Evolutionary conservation across 2,888 invertebrate genomes (phyloP).

Genomic region (Pristionchus japonicus): DNA sequence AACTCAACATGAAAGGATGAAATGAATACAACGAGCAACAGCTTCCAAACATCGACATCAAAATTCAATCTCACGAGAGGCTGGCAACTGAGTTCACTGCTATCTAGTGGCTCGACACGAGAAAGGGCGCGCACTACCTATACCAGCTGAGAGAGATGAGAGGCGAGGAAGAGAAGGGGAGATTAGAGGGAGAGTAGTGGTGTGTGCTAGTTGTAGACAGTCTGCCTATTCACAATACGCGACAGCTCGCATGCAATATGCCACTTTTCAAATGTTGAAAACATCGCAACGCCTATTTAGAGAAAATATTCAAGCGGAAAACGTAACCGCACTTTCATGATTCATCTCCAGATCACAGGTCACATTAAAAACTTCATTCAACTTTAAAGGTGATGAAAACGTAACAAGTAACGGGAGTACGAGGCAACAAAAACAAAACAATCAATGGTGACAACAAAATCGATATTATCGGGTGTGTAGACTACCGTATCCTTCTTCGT

Average conservation of each 20-base stretch:
- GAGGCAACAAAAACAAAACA: slow-evolving; percentile 26
- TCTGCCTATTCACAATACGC: not conserved
- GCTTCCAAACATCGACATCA: not conserved
- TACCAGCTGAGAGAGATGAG: not conserved
- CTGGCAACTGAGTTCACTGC: not conserved
- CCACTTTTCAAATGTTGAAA: not conserved
- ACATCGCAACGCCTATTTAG: not conserved
- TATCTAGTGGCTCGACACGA: not conserved
- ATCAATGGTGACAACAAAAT: slow-evolving; percentile 9
- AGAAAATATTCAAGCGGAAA: not conserved
- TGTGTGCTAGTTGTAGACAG: not conserved
- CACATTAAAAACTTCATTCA: not conserved
- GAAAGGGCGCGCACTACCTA: not conserved
- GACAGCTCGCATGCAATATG: not conserved
- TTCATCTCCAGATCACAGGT: not conserved
- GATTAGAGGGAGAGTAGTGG: not conserved
- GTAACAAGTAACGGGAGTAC: not conserved
- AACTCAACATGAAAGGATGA: not conserved
- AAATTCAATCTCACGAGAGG: too few species aligned
- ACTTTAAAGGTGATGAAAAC: not conserved
- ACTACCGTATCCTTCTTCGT: not conserved
- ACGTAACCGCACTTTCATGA: not conserved
- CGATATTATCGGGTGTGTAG: not conserved
- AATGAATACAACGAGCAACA: not conserved
- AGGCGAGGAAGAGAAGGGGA: not conserved